phyloP scores from a whole-genome alignment of 2,888 invertebrate genomes.

The Tenthredo notha region DNA sequence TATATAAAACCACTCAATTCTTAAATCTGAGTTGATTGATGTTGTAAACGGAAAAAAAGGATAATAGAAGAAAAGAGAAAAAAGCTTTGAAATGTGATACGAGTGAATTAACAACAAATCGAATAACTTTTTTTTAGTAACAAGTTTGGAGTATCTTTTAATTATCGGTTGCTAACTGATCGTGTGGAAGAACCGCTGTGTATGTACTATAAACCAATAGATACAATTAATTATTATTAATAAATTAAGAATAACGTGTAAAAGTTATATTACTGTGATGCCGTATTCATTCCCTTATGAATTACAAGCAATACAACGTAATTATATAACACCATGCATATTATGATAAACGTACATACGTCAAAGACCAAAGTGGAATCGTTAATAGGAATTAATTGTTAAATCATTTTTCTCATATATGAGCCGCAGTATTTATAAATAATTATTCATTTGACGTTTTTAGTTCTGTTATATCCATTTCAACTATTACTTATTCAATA shows the following conservation, averaged over 20 bases:
- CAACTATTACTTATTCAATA: background rate
- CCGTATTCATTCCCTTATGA: conserved; percentile 52
- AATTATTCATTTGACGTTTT: background rate
- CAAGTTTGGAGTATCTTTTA: conserved; percentile 18
- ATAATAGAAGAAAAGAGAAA: background rate
- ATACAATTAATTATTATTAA: conserved; percentile 18
- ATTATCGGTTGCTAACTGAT: conserved; percentile 26
- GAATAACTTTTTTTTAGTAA: conserved; percentile 30
- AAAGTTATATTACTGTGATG: conserved; percentile 49
- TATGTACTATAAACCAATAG: conserved; percentile 50
- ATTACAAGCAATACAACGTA: conserved; percentile 44
- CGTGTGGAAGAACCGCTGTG: conserved; percentile 37
- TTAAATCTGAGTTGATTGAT: conserved; percentile 22
- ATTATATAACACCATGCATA: conserved; percentile 20
- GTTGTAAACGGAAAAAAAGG: conserved; percentile 3
- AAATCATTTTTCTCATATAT: background rate
- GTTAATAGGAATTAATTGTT: background rate
- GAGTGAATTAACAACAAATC: conserved; percentile 20
- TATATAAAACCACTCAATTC: conserved; percentile 30
- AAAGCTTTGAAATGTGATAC: conserved; percentile 42
- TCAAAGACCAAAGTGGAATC: conserved; percentile 16
- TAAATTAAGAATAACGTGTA: conserved; percentile 30
- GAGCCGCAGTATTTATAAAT: background rate
- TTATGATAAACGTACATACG: background rate
- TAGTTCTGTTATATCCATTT: background rate